Base-by-base conservation (phyloP, 2,113 vertebrate genomes). In the Pseudorasbora parva region DNA sequence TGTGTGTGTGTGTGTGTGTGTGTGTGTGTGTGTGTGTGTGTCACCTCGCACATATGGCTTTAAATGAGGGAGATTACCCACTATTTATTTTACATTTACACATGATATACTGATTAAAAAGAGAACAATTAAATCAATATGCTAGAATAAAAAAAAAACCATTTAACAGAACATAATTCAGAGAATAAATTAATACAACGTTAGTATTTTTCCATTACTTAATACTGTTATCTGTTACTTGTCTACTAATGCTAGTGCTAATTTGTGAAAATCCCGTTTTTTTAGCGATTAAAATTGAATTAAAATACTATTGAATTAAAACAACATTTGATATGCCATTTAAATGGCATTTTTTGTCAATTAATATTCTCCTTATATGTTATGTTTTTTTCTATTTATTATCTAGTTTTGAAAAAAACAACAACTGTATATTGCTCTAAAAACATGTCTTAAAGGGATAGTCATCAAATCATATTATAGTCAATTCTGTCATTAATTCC, bases 101-200 rank as follows among this genome's bases (percentile, higher is more conserved):
- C 37, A 8, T 30, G 75, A 66, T 78, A 84, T 47, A 56, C 30
- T 78, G 59, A 23, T 19, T 19, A 87, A 21, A n/a, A 41, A 21
- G 72, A 78, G 79, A 82, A 33, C 41, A 54, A 83, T 90, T 87
- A 66, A 89, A 89, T 91, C 83, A 89, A 84, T 90, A 45, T 66
- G 51, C 72, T 27, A 37, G 43, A 33, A 57, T 11, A 12, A 45
- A 2, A 2, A 14, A 69, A 69, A n/a, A n/a, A n/a, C n/a, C n/a
- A n/a, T 41, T 3, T 5, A 12, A 41, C n/a, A 59, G n/a, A 59
- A 59, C 11, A 4, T 11, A 59, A 12, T 23, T 59, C 25, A 59
- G 9, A 5, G n/a, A 59, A 59, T 23, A 59, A 11, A 4, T 59
- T 59, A 23, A 59, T 59, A 11, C 23, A 59, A 59, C 21, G 1